Evolutionary conservation across 2,888 invertebrate genomes (phyloP).

Genomic region (Abrostola tripartita): DNA sequence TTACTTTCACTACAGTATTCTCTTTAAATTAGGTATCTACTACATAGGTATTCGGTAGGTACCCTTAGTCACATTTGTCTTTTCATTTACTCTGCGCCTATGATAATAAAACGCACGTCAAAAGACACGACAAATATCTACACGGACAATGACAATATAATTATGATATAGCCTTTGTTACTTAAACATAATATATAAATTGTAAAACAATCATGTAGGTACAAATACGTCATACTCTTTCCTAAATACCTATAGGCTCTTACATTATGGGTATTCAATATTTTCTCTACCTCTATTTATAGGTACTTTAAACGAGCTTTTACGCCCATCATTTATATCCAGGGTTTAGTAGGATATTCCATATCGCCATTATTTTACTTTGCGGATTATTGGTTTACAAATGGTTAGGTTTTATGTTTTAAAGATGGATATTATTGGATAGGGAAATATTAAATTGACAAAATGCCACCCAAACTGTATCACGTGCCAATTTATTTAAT

Average conservation of each 20-base stretch:
- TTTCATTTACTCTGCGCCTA: too few relatives aligned
- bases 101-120: too few relatives aligned
- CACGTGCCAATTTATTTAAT: slow-evolving; percentile 43
- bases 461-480: slow-evolving; percentile 24
- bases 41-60: slow-evolving; percentile 5
- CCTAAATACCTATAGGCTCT: too few relatives aligned
- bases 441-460: slow-evolving; percentile 37
- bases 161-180: too few relatives aligned
- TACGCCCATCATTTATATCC: not conserved
- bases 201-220: too few relatives aligned
- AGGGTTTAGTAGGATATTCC: not conserved
- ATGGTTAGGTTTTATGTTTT: slow-evolving; percentile 26
- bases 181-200: too few relatives aligned
- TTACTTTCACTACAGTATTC: slow-evolving; percentile 38
- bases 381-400: slow-evolving; percentile 19
- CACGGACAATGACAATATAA: too few relatives aligned
- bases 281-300: not conserved
- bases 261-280: too few relatives aligned
- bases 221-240: too few relatives aligned
- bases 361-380: slow-evolving; percentile 13
- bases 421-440: slow-evolving; percentile 28
- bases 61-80: slow-evolving; percentile 15
- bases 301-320: not conserved
- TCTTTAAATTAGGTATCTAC: too few relatives aligned
- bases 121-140: too few relatives aligned